phyloP scores from a whole-genome alignment of 2,888 invertebrate genomes.

The Leucania comma region DNA sequence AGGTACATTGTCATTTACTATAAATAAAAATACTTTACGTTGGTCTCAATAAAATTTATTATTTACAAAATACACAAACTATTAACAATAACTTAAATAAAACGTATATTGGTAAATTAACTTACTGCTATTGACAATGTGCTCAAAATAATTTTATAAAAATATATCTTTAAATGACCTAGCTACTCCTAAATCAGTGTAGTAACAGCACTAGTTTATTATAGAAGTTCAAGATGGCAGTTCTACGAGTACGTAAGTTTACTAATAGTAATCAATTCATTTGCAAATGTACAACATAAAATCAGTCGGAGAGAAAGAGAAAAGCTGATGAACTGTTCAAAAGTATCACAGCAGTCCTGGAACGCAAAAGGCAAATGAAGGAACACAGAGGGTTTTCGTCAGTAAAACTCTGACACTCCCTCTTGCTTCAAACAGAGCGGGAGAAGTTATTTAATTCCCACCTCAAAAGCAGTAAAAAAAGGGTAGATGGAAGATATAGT shows the following conservation, averaged over 20 bases:
- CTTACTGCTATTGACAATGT: slow-evolving; percentile 46
- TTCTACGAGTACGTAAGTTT: neutral
- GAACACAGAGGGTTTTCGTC: no score
- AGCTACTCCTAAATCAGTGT: neutral
- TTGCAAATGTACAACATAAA: neutral
- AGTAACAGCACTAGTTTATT: neutral
- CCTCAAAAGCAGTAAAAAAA: no score
- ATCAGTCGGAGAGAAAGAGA: neutral
- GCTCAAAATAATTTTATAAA: slow-evolving; percentile 19
- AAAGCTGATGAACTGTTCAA: neutral
- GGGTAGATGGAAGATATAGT: neutral
- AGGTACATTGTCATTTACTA: no score
- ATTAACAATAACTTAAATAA: slow-evolving; percentile 50
- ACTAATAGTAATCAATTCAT: slow-evolving; percentile 10
- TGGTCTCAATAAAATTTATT: slow-evolving; percentile 38
- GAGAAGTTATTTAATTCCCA: no score
- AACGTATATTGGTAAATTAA: slow-evolving; percentile 16
- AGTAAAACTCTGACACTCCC: no score
- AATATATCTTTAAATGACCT: slow-evolving; percentile 29
- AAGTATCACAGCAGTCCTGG: no score
- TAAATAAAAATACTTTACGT: neutral
- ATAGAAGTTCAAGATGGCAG: neutral
- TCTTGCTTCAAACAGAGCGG: no score
- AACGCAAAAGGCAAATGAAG: no score
- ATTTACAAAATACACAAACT: slow-evolving; percentile 61